Conservation (phyloP, 1,140 invertebrate genomes). For the Caenorhabditis brenneri region DNA sequence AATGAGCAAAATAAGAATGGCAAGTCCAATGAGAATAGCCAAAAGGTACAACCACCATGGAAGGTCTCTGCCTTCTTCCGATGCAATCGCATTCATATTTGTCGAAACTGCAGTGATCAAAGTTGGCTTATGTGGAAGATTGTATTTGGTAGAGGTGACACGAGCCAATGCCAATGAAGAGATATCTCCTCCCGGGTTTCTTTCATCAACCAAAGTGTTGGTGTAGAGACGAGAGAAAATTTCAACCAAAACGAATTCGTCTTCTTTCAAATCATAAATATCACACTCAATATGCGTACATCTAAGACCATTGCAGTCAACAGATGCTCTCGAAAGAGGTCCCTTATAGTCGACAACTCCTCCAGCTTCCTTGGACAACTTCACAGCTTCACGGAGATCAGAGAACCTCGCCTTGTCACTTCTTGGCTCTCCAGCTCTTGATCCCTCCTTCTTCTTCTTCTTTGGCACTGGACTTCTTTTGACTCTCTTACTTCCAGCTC, state of each 20-base stretch:
- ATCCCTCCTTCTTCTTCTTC: constrained; percentile 45
- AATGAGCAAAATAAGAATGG: constrained; percentile 56
- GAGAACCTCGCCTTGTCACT: constrained; percentile 47
- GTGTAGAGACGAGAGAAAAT: constrained; percentile 67
- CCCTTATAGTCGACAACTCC: constrained; percentile 66
- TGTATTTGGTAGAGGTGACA: constrained; percentile 65
- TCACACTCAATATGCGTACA: constrained; percentile 70
- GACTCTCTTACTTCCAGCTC: constrained; percentile 47
- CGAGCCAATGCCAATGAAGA: constrained; percentile 67
- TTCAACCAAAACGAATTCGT: constrained; percentile 69
- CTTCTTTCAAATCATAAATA: constrained; percentile 64
- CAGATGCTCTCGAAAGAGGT: constrained; percentile 55
- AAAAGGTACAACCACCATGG: constrained; percentile 59
- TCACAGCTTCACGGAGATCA: constrained; percentile 64
- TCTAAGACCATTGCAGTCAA: constrained; percentile 65
- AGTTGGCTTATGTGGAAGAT: constrained; percentile 57
- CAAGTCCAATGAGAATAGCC: constrained; percentile 57
- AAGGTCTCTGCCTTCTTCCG: constrained; percentile 23
- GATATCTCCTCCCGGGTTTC: constrained; percentile 63
- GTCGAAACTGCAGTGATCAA: constrained; percentile 46
- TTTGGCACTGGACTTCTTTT: constrained; percentile 32
- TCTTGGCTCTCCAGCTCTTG: not conserved
- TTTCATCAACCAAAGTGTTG: constrained; percentile 69
- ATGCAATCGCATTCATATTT: constrained; percentile 26
- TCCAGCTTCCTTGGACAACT: constrained; percentile 61